Percentiles rank a stretch among this genome's conserved stretches.
Conservation (phyloP, 2,797 vertebrate genomes). For the Hydrophis major region DNA sequence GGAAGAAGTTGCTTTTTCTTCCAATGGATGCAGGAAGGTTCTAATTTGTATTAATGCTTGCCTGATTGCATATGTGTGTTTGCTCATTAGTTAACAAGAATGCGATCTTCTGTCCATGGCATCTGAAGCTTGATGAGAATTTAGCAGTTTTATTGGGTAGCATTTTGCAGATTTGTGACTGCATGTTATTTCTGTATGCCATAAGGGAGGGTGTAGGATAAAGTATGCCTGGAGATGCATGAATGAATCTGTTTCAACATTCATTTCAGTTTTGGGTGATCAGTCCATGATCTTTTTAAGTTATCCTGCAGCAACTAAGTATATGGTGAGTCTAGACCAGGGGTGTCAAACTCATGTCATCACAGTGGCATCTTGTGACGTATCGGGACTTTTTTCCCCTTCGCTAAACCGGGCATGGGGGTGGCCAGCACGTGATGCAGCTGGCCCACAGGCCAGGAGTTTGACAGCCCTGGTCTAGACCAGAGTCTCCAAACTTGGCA, state of each 20-base stretch:
- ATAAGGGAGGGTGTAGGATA: neutral
- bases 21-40: neutral
- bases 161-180: neutral
- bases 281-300: neutral
- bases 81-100: neutral
- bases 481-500: too few species aligned
- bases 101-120: neutral
- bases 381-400: too few species aligned
- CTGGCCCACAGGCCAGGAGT: too few species aligned
- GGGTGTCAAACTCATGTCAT: too few species aligned
- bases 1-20: neutral
- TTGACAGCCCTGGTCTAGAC: too few species aligned
- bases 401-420: fast-evolving
- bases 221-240: neutral
- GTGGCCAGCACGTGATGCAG: too few species aligned
- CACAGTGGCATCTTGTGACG: too few species aligned
- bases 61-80: neutral
- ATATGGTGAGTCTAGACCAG: neutral
- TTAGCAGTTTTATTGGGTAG: conserved; percentile 16
- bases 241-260: neutral
- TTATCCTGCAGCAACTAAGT: neutral
- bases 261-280: neutral
- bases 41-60: neutral
- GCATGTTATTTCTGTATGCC: neutral
- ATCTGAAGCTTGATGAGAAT: conserved; percentile 5